Percentiles rank a stretch among this genome's conserved stretches.
Conservation (phyloP, 2,113 vertebrate genomes). For the Tetrao urogallus region DNA sequence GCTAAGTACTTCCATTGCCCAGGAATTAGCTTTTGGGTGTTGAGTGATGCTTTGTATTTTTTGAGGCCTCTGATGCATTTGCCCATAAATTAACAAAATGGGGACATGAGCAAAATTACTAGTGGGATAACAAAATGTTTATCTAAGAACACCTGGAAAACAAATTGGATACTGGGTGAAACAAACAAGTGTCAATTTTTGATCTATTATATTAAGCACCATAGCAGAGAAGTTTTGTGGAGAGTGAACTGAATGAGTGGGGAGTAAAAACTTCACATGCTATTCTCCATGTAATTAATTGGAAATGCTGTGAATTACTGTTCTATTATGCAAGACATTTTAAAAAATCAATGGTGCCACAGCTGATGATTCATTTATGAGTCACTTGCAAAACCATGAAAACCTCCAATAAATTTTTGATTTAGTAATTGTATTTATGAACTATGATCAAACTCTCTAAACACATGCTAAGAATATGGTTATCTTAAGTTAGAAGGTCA, state of each 20-base stretch:
- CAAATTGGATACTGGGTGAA: background rate
- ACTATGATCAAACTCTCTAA: background rate
- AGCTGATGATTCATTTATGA: slow-evolving; percentile 19
- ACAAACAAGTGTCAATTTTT: background rate
- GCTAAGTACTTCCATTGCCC: background rate
- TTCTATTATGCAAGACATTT: background rate
- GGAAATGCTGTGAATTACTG: background rate
- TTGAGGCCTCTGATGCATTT: background rate
- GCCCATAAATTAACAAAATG: background rate
- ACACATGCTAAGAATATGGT: background rate
- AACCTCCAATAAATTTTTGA: background rate
- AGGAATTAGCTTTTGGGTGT: background rate
- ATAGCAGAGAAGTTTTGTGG: background rate
- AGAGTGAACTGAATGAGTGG: background rate
- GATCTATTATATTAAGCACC: background rate
- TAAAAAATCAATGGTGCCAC: background rate
- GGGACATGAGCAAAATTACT: background rate
- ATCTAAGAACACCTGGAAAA: background rate
- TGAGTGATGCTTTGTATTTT: background rate
- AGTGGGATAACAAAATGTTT: background rate
- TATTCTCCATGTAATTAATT: background rate
- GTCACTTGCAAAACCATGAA: slow-evolving; percentile 8
- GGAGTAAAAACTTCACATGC: background rate
- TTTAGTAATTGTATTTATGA: background rate
- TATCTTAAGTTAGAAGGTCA: slow-evolving; percentile 7